Conservation (phyloP, 2,797 vertebrate genomes). For the Mormyrops attenuatus region DNA sequence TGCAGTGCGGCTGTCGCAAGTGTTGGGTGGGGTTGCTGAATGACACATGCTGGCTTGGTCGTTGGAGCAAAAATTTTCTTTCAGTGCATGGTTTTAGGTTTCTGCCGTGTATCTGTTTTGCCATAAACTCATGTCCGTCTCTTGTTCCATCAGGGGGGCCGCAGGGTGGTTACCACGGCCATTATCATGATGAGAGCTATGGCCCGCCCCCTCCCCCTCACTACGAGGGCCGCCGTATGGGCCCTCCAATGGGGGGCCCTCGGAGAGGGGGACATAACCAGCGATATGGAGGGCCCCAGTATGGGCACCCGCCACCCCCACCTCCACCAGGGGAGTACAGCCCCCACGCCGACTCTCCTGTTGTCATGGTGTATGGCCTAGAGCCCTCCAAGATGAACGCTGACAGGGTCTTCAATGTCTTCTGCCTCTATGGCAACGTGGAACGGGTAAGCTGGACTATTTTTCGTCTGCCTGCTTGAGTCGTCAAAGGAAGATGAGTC, state of each 20-base stretch:
- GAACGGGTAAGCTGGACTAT: constrained; percentile 71
- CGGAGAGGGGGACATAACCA: constrained; percentile 65
- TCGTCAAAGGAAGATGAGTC: neutral
- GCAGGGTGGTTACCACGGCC: constrained; percentile 77
- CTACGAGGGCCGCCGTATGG: constrained; percentile 83
- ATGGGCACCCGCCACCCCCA: constrained; percentile 72
- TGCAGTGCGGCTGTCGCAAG: neutral
- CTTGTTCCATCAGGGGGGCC: constrained; percentile 64
- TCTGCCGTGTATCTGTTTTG: neutral
- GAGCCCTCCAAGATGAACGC: constrained; percentile 85
- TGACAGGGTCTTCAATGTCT: constrained; percentile 86
- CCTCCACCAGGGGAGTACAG: constrained; percentile 73
- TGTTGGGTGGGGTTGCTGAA: constrained; percentile 21
- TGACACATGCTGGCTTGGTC: constrained; percentile 28
- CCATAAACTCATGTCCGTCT: neutral
- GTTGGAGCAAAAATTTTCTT: neutral
- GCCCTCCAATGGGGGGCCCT: constrained; percentile 75
- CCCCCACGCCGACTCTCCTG: constrained; percentile 82
- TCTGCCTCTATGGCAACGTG: constrained; percentile 89
- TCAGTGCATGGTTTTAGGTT: neutral
- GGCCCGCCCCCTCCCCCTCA: constrained; percentile 75
- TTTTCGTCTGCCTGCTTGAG: neutral
- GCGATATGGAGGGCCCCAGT: constrained; percentile 75
- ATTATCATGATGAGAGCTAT: constrained; percentile 82
- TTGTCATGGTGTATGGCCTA: constrained; percentile 89